phyloP scores from a whole-genome alignment of 2,113 vertebrate species.

The Azemiops feae region DNA sequence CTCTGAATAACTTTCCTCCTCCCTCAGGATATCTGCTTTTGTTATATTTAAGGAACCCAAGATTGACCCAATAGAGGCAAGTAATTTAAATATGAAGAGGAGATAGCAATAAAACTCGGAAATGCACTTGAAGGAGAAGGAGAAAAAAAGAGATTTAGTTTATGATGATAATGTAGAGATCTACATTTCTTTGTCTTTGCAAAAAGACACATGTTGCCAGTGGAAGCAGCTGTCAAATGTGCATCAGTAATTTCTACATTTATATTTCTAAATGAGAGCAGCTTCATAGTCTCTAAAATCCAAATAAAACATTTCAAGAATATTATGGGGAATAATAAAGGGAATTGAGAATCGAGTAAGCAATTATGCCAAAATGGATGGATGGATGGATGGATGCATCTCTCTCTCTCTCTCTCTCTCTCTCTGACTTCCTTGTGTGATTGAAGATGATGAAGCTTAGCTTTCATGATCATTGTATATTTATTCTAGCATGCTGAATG shows the following conservation, averaged over 20 bases:
- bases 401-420: slow-evolving; percentile 26
- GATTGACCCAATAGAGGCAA: slow-evolving; percentile 34
- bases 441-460: neutral
- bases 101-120: slow-evolving; percentile 13
- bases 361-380: slow-evolving; percentile 52
- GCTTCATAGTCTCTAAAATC: slow-evolving; percentile 62
- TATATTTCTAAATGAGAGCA: slow-evolving; percentile 68
- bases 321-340: slow-evolving; percentile 68
- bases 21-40: slow-evolving; percentile 13
- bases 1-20: neutral
- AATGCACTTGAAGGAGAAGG: slow-evolving; percentile 11
- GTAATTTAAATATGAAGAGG: neutral
- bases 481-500: neutral
- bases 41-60: slow-evolving; percentile 37
- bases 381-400: neutral
- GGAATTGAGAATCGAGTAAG: slow-evolving; percentile 60
- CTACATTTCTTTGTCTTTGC: slow-evolving; percentile 42
- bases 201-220: slow-evolving; percentile 54
- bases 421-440: slow-evolving; percentile 5
- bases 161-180: slow-evolving; percentile 45
- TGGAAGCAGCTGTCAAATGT: slow-evolving; percentile 54
- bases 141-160: slow-evolving; percentile 3
- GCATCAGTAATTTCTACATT: slow-evolving; percentile 49
- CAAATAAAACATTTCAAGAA: slow-evolving; percentile 72
- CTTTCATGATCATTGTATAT: neutral